Evolutionary conservation across 2,888 invertebrate genomes (phyloP).

Genomic region (Deladenus siricidicola): DNA sequence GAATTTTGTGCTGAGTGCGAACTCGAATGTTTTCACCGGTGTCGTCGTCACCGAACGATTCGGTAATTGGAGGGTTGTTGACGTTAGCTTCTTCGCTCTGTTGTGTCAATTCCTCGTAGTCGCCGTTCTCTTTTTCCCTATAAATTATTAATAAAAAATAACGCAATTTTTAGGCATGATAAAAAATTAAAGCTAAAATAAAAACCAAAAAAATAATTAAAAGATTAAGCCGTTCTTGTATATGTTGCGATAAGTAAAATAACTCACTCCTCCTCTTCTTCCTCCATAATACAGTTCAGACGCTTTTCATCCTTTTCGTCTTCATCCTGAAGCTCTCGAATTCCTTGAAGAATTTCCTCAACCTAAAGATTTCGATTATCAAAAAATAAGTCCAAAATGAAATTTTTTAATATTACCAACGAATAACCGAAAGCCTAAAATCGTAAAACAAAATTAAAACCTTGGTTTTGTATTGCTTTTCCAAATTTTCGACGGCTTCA

Average conservation of each 20-base stretch:
- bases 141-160: slow-evolving; percentile 5
- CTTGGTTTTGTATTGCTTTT: slow-evolving; percentile 22
- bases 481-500: slow-evolving; percentile 17
- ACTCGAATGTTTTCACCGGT: slow-evolving; percentile 24
- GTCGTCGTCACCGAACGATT: slow-evolving; percentile 14
- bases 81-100: not conserved
- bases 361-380: slow-evolving; percentile 12
- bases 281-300: slow-evolving; percentile 20
- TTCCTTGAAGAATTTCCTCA: slow-evolving; percentile 16
- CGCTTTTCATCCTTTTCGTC: slow-evolving; percentile 14
- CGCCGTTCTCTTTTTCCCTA: slow-evolving; percentile 8
- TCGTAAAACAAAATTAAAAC: not conserved
- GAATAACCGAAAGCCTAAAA: not conserved
- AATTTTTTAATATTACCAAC: not conserved
- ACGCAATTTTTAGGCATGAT: not conserved
- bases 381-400: not conserved
- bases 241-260: too few relatives aligned
- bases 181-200: too few relatives aligned
- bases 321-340: slow-evolving; percentile 7
- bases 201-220: too few relatives aligned
- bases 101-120: too few relatives aligned
- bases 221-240: too few relatives aligned
- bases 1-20: slow-evolving; percentile 16
- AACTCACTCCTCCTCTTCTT: slow-evolving; percentile 23
- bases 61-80: not conserved